Evolutionary conservation across 1,140 invertebrate genomes (phyloP), one percentile per base, ranked within the genome.

Genomic region (Ectropis grisescens): DNA sequence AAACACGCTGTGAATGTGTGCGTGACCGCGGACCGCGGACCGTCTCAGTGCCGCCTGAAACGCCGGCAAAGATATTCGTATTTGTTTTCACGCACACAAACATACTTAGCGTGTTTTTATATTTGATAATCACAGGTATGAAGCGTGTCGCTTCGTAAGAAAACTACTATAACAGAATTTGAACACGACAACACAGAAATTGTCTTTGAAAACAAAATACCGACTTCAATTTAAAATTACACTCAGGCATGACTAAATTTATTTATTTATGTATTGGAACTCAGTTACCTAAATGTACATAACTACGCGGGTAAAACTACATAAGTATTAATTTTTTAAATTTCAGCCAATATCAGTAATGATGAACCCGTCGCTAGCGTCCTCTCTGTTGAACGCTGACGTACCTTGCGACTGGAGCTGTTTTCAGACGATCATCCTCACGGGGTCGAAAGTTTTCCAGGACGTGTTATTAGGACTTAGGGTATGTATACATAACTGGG

Each of bases 351-450:
- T 14, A 2, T 7, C 0, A 6, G 30, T 10, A 5, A 2, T 43
- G 0, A 9, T 30, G 0, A 27, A 33, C 8, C 34, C 47, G 1
- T 8, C 31, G 1, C 7, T 38, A 2, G 2, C 46, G 5, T 12
- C 26, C 1, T 34, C 29, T 1, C 30, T 55, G 7, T 11, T 50
- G 10, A 37, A 39, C 6, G n/a, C 34, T 12, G 36, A 39, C 2
- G 44, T 41, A 16, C 1, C 22, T 0, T 55, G 52, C n/a, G 52
- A 55, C 35, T 33, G 50, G 7, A 40, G 40, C 0, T 44, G 47
- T 9, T 55, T 50, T n/a, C 25, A 50, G 2, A 25, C 8, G 3
- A 13, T 55, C 14, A 37, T 34, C 8, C 13, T 51, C 3, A 27
- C 30, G 6, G 52, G 52, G 2, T 24, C 24, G 3, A 36, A 41